Evolutionary conservation across 2,888 invertebrate species (phyloP), one percentile per base, ranked within the genome.

Genomic region (Saturnia pavonia): DNA sequence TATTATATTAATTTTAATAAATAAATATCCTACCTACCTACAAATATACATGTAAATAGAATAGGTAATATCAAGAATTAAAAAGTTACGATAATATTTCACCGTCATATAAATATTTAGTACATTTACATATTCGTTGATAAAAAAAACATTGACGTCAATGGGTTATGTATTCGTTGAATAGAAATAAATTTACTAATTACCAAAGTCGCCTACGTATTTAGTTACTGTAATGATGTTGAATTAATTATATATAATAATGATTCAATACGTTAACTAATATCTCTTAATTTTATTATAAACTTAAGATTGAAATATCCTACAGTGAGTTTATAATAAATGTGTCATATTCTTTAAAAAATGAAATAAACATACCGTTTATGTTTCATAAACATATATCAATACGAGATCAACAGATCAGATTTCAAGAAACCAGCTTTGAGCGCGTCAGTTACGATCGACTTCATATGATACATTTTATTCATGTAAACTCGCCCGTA

Each of bases 381-480:
- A 22, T 65, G 14, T 65, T 65, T 40, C 40, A 65, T 65, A 40
- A 65, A 65, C 40, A 65, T n/a, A 34, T 34, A n/a, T 65, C 65
- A 40, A 65, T 34, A 65, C n/a, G 40, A 40, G 19, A 65, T 65
- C 65, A 65, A 40, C 40, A 65, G 40, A 65, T 65, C 65, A 65
- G 65, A 65, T 65, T 65, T 65, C 65, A n/a, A 40, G 40, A 65
- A 65, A 40, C 65, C 34, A 40, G 40, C 65, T 40, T 65, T 65
- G 65, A 65, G 19, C n/a, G 34, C 11, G 40, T 65, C 65, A n/a
- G 65, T 65, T 40, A 40, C 40, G 40, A 65, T 65, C 65, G 40
- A 68, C 54, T 54, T 27, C 16, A 54, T 68, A 27, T 68, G 54
- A 54, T 40, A 54, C 68, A 68, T 65, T 65, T 65, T 65, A 65